phyloP scores from a whole-genome alignment of 1,140 invertebrate species.

The Drosophila guanche region DNA sequence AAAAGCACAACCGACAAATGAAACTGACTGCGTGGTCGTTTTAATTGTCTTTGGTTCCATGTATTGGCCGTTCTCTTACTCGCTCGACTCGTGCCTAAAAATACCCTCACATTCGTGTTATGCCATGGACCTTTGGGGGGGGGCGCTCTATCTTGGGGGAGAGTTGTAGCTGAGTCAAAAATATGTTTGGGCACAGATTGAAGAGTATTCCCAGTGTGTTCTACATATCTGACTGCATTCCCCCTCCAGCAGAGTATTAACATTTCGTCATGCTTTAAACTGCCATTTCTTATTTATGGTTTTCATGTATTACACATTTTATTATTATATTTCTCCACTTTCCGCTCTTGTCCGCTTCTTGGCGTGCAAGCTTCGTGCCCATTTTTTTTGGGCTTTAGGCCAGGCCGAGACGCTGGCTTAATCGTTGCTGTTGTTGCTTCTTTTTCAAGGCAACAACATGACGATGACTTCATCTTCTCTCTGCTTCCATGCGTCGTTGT shows the following conservation, averaged over 20 bases:
- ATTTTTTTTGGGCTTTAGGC: conserved; percentile 34
- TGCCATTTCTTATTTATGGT: not conserved
- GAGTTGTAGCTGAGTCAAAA: too few species aligned
- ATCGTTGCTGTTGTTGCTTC: conserved; percentile 24
- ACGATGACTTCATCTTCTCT: conserved; percentile 72
- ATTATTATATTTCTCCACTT: not conserved
- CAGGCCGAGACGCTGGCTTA: conserved; percentile 33
- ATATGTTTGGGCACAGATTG: not conserved
- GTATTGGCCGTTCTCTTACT: too few species aligned
- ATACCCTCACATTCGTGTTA: not conserved
- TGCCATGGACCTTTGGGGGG: not conserved
- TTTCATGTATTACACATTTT: conserved; percentile 16
- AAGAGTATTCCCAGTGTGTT: too few species aligned
- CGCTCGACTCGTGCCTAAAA: not conserved
- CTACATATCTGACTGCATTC: too few species aligned
- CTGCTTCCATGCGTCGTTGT: conserved; percentile 35
- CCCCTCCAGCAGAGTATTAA: too few species aligned
- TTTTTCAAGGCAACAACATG: conserved; percentile 57
- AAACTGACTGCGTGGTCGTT: conserved; percentile 12
- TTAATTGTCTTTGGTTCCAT: not conserved
- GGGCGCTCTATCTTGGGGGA: too few species aligned
- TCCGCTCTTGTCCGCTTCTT: not conserved
- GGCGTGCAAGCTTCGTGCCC: conserved; percentile 8
- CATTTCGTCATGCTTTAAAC: too few species aligned
- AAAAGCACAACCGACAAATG: not conserved